These are phyloP conservation scores for Cephus sareptanus DNA, from an alignment of 2,888 invertebrate species.

Conservation along the genomic window DNA sequence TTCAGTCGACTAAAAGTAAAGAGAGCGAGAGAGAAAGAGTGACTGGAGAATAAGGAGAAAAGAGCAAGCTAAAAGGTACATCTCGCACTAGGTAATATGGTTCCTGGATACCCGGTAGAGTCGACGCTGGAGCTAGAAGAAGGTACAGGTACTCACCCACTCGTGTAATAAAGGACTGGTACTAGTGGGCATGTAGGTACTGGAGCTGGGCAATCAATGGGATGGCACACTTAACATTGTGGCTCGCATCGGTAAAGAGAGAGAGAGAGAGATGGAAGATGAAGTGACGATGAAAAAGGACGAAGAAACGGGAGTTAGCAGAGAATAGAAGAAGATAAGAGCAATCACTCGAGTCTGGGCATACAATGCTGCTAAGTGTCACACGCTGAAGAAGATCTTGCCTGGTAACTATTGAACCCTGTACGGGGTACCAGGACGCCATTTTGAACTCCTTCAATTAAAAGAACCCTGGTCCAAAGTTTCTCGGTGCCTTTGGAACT, in stretches of 20 bases:
- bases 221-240: background rate
- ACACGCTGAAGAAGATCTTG: background rate
- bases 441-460: background rate
- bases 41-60: background rate
- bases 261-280: background rate
- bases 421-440: background rate
- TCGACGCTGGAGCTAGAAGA: background rate
- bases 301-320: background rate
- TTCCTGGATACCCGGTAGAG: background rate
- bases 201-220: background rate
- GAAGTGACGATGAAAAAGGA: background rate
- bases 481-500: constrained; percentile 17
- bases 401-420: background rate
- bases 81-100: background rate
- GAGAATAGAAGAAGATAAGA: background rate
- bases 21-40: background rate
- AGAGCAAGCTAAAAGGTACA: background rate
- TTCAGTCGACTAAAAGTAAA: background rate
- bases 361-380: background rate
- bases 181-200: background rate
- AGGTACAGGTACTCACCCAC: background rate
- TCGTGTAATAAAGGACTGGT: background rate
- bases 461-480: background rate
- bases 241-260: background rate
- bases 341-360: background rate